A percentile compares a stretch with the other conserved stretches of the same genome.
Conservation (phyloP, 2,113 vertebrate species). For the Emydocephalus ijimae region DNA sequence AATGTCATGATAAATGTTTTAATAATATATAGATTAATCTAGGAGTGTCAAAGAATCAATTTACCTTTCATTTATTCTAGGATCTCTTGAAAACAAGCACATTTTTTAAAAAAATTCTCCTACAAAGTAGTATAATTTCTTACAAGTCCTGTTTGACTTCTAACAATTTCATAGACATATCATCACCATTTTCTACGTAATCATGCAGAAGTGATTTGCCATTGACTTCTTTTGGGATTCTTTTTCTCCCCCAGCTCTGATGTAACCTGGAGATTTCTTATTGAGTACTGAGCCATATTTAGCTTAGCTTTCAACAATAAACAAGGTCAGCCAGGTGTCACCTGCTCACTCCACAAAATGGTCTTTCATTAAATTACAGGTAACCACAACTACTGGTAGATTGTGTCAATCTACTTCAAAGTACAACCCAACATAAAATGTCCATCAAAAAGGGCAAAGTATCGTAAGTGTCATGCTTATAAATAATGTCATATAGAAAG, state of each 20-base stretch:
- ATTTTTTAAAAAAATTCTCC: neutral
- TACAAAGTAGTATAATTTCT: neutral
- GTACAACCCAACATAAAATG: neutral
- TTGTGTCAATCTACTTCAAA: neutral
- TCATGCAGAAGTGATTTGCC: neutral
- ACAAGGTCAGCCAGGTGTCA: neutral
- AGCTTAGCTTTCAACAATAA: neutral
- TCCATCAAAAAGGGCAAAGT: neutral
- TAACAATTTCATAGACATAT: neutral
- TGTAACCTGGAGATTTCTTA: neutral
- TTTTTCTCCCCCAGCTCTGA: neutral
- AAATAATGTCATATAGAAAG: neutral
- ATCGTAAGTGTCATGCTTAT: neutral
- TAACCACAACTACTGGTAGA: neutral
- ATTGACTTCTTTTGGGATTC: neutral
- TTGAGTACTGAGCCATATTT: neutral
- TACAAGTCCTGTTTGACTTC: neutral
- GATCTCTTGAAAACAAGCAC: neutral
- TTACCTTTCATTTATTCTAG: neutral
- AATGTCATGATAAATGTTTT: neutral
- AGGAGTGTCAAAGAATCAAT: neutral
- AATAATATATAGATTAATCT: neutral
- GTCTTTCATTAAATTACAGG: neutral
- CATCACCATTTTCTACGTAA: neutral
- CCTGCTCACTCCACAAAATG: neutral